A percentile compares a stretch with the other conserved stretches of the same genome.
These are phyloP conservation scores for Poecilia gillii DNA, from an alignment of 2,797 vertebrate genomes.

Conservation along the genomic window DNA sequence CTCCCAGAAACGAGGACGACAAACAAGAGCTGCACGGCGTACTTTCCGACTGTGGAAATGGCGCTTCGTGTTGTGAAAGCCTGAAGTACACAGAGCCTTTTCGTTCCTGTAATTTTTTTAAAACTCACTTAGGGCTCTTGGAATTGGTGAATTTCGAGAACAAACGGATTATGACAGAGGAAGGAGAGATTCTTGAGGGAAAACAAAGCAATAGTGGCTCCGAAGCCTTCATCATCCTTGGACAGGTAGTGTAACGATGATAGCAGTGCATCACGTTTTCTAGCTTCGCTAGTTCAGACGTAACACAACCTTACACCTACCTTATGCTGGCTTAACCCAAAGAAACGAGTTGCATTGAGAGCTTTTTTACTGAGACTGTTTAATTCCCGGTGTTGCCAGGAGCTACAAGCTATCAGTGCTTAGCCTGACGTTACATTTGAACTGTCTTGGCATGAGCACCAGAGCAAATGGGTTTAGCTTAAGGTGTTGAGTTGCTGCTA, in stretches of 20 bases:
- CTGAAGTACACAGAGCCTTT: slow-evolving; percentile 29
- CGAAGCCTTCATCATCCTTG: slow-evolving; percentile 46
- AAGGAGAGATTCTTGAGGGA: slow-evolving; percentile 33
- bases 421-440: background rate
- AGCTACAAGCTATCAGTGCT: slow-evolving; percentile 11
- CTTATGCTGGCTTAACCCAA: background rate
- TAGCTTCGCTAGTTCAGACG: slow-evolving; percentile 21
- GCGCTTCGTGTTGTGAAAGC: slow-evolving; percentile 51
- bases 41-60: slow-evolving; percentile 62
- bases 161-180: slow-evolving; percentile 65
- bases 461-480: background rate
- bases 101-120: slow-evolving; percentile 6
- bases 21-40: slow-evolving; percentile 44
- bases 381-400: background rate
- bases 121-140: background rate
- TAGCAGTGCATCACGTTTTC: slow-evolving; percentile 70
- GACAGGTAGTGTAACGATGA: slow-evolving; percentile 61
- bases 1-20: background rate
- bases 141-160: slow-evolving; percentile 13
- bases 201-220: slow-evolving; percentile 47
- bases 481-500: background rate
- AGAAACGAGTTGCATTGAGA: background rate
- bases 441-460: slow-evolving; percentile 9
- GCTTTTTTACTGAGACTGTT: accelerated
- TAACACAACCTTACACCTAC: background rate